Base-by-base conservation (phyloP, 2,797 vertebrate species). In the Amazona ochrocephala region DNA sequence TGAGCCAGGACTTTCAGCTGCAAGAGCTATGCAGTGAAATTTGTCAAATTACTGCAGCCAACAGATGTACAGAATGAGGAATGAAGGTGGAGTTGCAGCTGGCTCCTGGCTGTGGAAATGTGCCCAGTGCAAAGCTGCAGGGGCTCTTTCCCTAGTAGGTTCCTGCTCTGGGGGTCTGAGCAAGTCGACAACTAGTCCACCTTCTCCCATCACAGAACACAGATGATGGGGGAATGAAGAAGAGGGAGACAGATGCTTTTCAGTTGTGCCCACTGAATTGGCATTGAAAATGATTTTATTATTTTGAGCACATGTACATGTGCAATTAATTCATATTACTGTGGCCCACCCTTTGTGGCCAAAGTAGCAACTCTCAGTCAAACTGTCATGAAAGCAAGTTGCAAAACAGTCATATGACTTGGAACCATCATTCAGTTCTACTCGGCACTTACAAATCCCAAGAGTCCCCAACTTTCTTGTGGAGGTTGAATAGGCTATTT, bases 31-130 rank as follows among this genome's bases (percentile, higher is more conserved):
- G 21, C 78, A n/a, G 6, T 32, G 26, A 85, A 89, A 54, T 22
- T 62, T 73, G 13, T 32, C 41, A 56, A 27, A 61, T 45, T 51
- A 51, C 39, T 86, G 90, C 65, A 56, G 13, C 32, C 44, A 82
- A 37, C 10, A 68, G 60, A 37, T 0, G 0, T 27, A 61, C 65
- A 24, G 82, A 83, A 41, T 58, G 1, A 0, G 27, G 42, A 87
- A 60, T 47, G 13, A 78, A 62, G 61, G 21, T 37, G 24, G 20
- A 80, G 65, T 39, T 23, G 5, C n/a, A 58, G 42, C 16, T 72
- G 48, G 24, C 13, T 67, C 44, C 50, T 42, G 18, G 39, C 42
- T 60, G 20, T 17, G 39, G 42, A 70, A 72, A 62, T 39, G 9
- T 62, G 45, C 18, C 34, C n/a, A 29, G 20, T 50, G 30, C 16